These are phyloP conservation scores for Typhlichthys subterraneus DNA, from an alignment of 2,797 vertebrate genomes.

Conservation along the genomic window DNA sequence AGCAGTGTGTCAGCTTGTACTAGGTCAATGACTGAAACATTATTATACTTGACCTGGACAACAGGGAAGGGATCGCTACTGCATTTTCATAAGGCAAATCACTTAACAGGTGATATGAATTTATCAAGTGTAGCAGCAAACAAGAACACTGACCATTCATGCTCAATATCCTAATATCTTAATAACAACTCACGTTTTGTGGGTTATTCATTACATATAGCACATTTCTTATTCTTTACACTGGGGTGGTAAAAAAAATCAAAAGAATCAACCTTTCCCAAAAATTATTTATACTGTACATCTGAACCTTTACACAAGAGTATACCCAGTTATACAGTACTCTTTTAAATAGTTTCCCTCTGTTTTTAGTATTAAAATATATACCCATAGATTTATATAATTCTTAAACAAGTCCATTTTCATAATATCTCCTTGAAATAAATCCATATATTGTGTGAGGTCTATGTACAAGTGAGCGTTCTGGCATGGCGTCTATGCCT, in stretches of 20 bases:
- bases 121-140: slow-evolving; percentile 80
- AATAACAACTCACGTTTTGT: slow-evolving; percentile 74
- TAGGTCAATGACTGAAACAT: slow-evolving; percentile 6
- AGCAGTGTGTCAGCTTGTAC: slow-evolving; percentile 48
- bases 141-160: slow-evolving; percentile 81
- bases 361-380: slow-evolving; percentile 85
- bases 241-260: slow-evolving; percentile 29
- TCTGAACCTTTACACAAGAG: slow-evolving; percentile 80
- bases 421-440: slow-evolving; percentile 74
- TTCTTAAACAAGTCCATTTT: slow-evolving; percentile 70
- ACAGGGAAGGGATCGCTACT: slow-evolving; percentile 63
- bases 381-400: slow-evolving; percentile 84
- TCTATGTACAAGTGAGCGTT: slow-evolving; percentile 77
- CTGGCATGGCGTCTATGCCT: slow-evolving; percentile 34
- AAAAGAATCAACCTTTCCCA: slow-evolving; percentile 42
- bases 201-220: slow-evolving; percentile 76
- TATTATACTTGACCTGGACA: slow-evolving; percentile 12
- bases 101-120: slow-evolving; percentile 67
- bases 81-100: slow-evolving; percentile 81
- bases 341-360: slow-evolving; percentile 87
- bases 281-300: slow-evolving; percentile 80
- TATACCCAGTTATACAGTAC: slow-evolving; percentile 85
- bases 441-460: slow-evolving; percentile 71
- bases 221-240: slow-evolving; percentile 81
- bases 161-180: slow-evolving; percentile 83